Evolutionary conservation across 1,140 invertebrate genomes (phyloP).

Genomic region (Drosophila chauvacae): DNA sequence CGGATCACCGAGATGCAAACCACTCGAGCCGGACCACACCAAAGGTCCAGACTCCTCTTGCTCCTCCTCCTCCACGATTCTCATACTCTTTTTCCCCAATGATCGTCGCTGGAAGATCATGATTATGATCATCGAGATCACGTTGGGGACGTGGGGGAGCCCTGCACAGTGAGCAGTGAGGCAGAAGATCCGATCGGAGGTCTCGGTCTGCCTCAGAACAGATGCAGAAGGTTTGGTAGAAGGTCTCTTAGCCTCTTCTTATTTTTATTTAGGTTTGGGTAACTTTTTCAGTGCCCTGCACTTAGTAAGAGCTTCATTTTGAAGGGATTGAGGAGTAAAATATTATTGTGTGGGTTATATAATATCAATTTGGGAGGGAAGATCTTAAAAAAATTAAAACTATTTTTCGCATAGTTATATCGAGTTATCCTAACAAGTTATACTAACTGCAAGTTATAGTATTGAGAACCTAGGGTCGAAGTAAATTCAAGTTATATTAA

Average conservation of each 20-base stretch:
- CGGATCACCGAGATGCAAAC: slow-evolving; percentile 81
- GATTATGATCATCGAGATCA: slow-evolving; percentile 31
- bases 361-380: background rate
- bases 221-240: background rate
- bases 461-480: no score
- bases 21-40: slow-evolving; percentile 74
- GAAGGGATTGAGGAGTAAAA: background rate
- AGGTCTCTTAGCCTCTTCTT: background rate
- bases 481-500: no score
- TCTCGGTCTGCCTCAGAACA: background rate
- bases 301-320: background rate
- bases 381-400: background rate
- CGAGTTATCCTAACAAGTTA: background rate
- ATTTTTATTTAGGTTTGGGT: background rate
- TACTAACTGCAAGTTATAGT: no score
- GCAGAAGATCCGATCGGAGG: slow-evolving; percentile 2
- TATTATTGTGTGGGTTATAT: no score
- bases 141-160: background rate
- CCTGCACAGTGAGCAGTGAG: slow-evolving; percentile 11
- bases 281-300: background rate
- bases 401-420: background rate
- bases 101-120: slow-evolving; percentile 29
- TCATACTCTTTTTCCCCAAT: slow-evolving; percentile 10
- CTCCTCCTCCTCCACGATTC: slow-evolving; percentile 12
- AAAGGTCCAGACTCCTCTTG: slow-evolving; percentile 28